Evolutionary conservation across 2,113 vertebrate genomes (phyloP).

Genomic region (Asarcornis scutulata): DNA sequence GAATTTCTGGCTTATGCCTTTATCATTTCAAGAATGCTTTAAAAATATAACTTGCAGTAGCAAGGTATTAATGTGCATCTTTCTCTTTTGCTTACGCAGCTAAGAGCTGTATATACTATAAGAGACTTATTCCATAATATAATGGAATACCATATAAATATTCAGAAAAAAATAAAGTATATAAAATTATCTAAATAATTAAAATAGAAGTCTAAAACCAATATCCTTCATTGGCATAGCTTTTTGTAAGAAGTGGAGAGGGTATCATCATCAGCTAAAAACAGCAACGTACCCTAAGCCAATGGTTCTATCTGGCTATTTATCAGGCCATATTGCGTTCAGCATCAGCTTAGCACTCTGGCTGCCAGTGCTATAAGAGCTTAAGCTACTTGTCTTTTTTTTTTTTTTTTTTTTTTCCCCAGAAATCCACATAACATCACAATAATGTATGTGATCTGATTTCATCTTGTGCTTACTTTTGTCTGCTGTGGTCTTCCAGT

Average conservation of each 20-base stretch:
- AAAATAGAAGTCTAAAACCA: conserved; percentile 10
- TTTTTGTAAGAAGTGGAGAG: not conserved
- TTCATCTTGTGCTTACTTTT: not conserved
- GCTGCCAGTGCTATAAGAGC: not conserved
- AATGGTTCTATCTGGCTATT: not conserved
- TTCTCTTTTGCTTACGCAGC: not conserved
- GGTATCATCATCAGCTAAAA: not conserved
- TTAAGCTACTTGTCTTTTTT: not conserved
- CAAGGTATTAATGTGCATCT: not conserved
- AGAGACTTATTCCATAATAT: not conserved
- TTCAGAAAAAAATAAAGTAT: not conserved
- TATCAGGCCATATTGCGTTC: not conserved
- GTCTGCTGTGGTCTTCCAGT: not conserved
- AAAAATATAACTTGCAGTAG: not conserved
- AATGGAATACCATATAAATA: not conserved
- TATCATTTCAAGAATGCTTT: not conserved
- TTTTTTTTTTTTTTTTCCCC: not conserved
- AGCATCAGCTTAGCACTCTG: not conserved
- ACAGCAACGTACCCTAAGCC: not conserved
- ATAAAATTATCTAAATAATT: not conserved
- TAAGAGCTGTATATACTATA: not conserved
- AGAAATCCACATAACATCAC: not conserved
- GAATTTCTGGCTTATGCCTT: not conserved
- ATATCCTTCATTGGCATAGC: not conserved
- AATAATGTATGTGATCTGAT: not conserved